Base-by-base conservation (phyloP, 1,140 invertebrate species). In the Bombus terrestris region DNA sequence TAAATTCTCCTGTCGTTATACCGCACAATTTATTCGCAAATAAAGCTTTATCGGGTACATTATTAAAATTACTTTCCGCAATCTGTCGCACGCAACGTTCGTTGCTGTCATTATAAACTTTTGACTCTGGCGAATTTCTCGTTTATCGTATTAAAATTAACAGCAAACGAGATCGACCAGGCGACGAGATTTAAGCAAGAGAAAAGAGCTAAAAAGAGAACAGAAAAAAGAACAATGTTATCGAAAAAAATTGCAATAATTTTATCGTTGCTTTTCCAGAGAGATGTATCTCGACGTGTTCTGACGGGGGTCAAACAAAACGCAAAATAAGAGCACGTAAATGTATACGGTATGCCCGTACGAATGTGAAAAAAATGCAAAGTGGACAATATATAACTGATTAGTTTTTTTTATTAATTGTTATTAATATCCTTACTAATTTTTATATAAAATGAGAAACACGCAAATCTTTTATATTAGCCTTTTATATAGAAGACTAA, bases 241-340 rank as follows among this genome's bases (percentile, higher is more conserved):
- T 79, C 62, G n/a, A n/a, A 35, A 66, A 66, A 79, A 79, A 22
- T 79, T 79, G 12, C 18, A 4, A 66, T 12, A 66, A 32, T 66
- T 64, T 32, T 22, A 8, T 32, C 5, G 5, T 2, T 2, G 22
- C 10, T 43, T 32, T 6, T 28, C 10, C 39, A 32, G 32, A 2
- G 25, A 66, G 28, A 78, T 57, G 25, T 39, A 12, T 41, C 8
- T 25, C 22, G 35, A 2, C 1, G 2, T n/a, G 43, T 59, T 28
- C 13, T 28, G 8, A 2, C 9, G n/a, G 6, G 18, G 10, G 37
- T 57, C 35, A 18, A 59, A 39, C 39, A 32, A 41, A n/a, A 78
- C 59, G 74, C 3, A 74, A 32, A 12, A 5, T 37, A n/a, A 6
- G 37, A 13, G 13, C 10, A 2, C 37, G 35, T 10, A 6, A 10